Percentiles rank a stretch among this genome's conserved stretches.
Conservation (phyloP, 2,797 vertebrate genomes). For the Microtus obscurus region DNA sequence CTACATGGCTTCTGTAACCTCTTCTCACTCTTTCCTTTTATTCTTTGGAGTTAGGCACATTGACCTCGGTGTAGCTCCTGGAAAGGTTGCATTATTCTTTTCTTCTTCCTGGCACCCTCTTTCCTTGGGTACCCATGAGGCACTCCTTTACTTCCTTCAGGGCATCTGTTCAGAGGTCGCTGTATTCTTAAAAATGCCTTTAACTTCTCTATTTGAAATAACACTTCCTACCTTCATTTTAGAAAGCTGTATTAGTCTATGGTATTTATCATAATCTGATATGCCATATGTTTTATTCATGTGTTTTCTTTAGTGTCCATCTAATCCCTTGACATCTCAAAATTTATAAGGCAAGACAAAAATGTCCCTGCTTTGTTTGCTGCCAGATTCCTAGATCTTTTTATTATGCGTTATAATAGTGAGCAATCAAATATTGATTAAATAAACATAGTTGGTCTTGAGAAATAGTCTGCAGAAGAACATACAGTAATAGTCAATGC, state of each 20-base stretch:
- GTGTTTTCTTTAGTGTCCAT: background rate
- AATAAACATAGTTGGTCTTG: background rate
- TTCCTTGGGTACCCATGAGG: background rate
- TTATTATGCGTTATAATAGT: background rate
- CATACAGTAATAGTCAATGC: background rate
- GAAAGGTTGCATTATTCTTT: background rate
- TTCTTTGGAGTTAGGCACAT: background rate
- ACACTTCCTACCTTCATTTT: background rate
- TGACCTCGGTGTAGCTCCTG: background rate
- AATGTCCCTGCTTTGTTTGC: conserved; percentile 33
- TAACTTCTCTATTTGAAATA: background rate
- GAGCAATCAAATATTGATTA: background rate
- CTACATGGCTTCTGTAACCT: background rate
- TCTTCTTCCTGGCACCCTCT: background rate
- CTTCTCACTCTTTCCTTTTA: background rate
- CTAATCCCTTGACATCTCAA: background rate
- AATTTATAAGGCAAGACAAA: conserved; percentile 26
- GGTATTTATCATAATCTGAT: background rate
- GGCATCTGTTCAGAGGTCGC: background rate
- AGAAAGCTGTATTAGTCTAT: conserved; percentile 6
- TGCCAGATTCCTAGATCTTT: background rate
- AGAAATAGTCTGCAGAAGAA: conserved; percentile 41
- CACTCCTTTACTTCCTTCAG: background rate
- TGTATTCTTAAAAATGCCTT: background rate
- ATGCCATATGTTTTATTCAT: background rate